These are phyloP conservation scores for Felis catus DNA, from an alignment of 2,113 vertebrate species.

Conservation along the genomic window F.catus_Fca126_mat1.0 CM031417.1:94685501-94686000, in stretches of 20 bases:
- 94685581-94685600: neutral
- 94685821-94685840: neutral
- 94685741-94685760: neutral
- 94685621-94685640: too few species aligned
- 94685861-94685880: neutral
- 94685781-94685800: neutral
- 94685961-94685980: neutral
- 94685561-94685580: neutral
- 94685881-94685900: neutral
- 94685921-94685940: neutral
- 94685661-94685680: neutral
- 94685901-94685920: neutral
- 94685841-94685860: neutral
- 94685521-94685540: neutral
- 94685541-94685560: too few species aligned
- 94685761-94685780: neutral
- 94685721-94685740: neutral
- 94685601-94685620: neutral
- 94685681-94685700: neutral
- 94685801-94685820: neutral
- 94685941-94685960: neutral
- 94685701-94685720: neutral
- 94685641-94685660: neutral
- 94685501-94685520: neutral
- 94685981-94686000: neutral